phyloP scores from a whole-genome alignment of 2,888 invertebrate species.

The Eupithecia dodoneata region DNA sequence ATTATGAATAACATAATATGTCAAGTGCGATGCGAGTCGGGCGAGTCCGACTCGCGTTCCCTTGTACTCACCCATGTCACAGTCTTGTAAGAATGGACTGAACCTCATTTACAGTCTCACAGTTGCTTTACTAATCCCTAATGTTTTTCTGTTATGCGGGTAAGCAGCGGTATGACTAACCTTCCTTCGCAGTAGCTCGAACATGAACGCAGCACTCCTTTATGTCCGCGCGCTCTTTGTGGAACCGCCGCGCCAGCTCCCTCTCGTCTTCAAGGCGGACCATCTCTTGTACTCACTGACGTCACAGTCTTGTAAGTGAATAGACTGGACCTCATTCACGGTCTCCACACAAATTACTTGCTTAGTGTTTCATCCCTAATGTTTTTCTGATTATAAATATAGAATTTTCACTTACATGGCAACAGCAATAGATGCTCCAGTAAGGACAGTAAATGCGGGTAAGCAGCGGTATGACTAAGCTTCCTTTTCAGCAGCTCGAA shows the following conservation, averaged over 20 bases:
- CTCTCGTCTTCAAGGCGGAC: slow-evolving; percentile 98
- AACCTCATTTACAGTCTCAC: no score
- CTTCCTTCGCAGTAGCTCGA: slow-evolving; percentile 94
- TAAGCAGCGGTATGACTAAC: slow-evolving; percentile 96
- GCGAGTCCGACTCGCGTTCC: no score
- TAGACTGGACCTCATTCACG: no score
- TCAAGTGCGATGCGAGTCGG: no score
- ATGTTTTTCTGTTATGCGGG: slow-evolving; percentile 84
- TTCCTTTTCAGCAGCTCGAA: slow-evolving; percentile 95
- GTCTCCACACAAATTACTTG: no score
- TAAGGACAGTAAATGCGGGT: slow-evolving; percentile 95
- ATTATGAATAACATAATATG: no score
- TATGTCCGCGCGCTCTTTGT: slow-evolving; percentile 95
- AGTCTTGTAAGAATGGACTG: no score
- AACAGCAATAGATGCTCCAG: slow-evolving; percentile 94
- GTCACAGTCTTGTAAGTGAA: no score
- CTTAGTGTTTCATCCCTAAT: no score
- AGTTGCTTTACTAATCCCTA: no score
- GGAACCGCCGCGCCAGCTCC: slow-evolving; percentile 95
- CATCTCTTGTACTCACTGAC: slow-evolving; percentile 87
- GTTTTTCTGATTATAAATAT: not conserved
- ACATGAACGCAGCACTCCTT: slow-evolving; percentile 96
- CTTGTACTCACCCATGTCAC: no score
- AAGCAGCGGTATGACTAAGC: slow-evolving; percentile 95
- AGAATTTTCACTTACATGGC: slow-evolving; percentile 76